Evolutionary conservation across 2,113 vertebrate species (phyloP).

Genomic region (Jacana jacana): DNA sequence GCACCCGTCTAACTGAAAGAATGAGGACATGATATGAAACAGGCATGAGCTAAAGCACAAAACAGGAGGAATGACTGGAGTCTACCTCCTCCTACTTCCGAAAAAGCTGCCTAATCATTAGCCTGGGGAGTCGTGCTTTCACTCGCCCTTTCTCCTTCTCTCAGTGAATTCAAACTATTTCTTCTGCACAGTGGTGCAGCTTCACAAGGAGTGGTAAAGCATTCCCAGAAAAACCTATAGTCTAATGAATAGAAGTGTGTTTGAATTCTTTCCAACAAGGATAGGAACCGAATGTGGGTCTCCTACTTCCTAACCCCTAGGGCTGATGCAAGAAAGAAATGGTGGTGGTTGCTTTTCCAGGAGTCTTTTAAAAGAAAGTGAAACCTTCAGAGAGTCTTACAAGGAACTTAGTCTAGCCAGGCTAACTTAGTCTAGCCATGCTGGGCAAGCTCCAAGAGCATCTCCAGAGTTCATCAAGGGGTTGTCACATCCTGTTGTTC

Average conservation of each 20-base stretch:
- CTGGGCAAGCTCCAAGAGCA: not conserved
- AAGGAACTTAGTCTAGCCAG: not conserved
- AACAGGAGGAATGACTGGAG: conserved; percentile 18
- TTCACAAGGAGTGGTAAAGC: not conserved
- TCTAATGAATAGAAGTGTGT: conserved; percentile 35
- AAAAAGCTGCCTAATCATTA: conserved; percentile 46
- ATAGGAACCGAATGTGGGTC: not conserved
- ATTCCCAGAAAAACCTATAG: conserved; percentile 24
- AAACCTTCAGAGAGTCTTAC: not conserved
- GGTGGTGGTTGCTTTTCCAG: not conserved
- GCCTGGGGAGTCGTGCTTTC: conserved; percentile 35
- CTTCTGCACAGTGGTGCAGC: conserved; percentile 43
- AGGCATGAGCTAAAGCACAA: conserved; percentile 27
- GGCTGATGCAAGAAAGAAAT: not conserved
- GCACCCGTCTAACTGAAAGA: not conserved
- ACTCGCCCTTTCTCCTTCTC: not conserved
- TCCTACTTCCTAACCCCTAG: not conserved
- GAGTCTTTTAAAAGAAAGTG: not conserved
- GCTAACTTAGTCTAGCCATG: not conserved
- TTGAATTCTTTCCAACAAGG: conserved; percentile 25
- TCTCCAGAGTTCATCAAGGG: not conserved
- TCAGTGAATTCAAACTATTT: conserved; percentile 44
- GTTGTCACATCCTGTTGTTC: not conserved
- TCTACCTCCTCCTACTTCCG: not conserved
- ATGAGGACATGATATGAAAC: conserved; percentile 32